Evolutionary conservation across 2,113 vertebrate genomes (phyloP).

Genomic region (Chaenocephalus aceratus): DNA sequence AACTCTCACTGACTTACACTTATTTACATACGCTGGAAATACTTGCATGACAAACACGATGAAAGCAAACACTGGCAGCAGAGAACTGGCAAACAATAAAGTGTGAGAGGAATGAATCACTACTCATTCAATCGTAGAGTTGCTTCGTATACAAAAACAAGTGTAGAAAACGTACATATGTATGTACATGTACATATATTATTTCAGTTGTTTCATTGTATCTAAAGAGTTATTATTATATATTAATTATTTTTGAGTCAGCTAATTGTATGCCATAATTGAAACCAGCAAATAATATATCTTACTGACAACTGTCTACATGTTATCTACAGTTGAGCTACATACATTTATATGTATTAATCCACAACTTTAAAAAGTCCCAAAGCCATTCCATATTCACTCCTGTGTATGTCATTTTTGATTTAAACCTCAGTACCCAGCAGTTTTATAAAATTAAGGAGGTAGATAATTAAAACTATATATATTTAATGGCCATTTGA

Average conservation of each 20-base stretch:
- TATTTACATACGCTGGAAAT: slow-evolving; percentile 46
- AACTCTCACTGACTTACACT: slow-evolving; percentile 27
- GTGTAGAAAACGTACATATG: no score
- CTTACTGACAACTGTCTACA: not conserved
- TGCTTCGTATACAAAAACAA: not conserved
- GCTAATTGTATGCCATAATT: not conserved
- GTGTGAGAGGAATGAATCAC: slow-evolving; percentile 57
- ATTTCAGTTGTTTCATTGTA: not conserved
- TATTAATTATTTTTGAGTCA: not conserved
- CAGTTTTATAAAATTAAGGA: not conserved
- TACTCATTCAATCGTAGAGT: not conserved
- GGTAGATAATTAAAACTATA: no score
- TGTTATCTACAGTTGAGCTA: not conserved
- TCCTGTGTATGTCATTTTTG: not conserved
- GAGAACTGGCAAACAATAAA: slow-evolving; percentile 54
- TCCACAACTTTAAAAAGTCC: not conserved
- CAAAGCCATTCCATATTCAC: not conserved
- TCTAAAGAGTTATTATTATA: slow-evolving; percentile 1
- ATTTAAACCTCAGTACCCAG: not conserved
- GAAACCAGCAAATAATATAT: not conserved
- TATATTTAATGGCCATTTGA: no score
- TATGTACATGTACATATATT: no score
- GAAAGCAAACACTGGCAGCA: slow-evolving; percentile 51
- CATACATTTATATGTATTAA: not conserved
- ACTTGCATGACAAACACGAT: slow-evolving; percentile 55